phyloP scores from a whole-genome alignment of 2,113 vertebrate species.

The Sorex fumeus region DNA sequence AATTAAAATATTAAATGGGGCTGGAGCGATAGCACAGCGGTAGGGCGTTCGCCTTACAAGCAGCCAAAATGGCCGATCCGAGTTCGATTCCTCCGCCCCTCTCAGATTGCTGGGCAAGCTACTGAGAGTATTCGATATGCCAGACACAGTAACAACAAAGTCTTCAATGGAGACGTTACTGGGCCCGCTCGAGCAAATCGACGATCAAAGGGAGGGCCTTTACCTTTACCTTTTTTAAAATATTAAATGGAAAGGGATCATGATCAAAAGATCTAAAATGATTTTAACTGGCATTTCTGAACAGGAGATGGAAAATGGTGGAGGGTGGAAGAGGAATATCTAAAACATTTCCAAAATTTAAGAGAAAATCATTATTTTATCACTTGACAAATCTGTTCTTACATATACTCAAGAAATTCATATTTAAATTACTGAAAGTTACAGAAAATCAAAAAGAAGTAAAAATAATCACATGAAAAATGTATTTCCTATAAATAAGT shows the following conservation, averaged over 20 bases:
- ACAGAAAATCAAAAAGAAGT: constrained; percentile 12
- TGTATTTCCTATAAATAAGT: background rate
- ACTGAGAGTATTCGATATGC: too few species aligned
- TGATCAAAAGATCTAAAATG: background rate
- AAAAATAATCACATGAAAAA: background rate
- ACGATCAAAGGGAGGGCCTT: too few species aligned
- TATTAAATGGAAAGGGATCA: background rate
- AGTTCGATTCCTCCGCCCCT: too few species aligned
- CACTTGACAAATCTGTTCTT: background rate
- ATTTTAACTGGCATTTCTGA: background rate
- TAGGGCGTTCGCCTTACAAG: too few species aligned
- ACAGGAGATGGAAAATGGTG: background rate
- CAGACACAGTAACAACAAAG: too few species aligned
- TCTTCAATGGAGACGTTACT: too few species aligned
- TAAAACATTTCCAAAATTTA: background rate
- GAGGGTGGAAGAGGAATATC: background rate
- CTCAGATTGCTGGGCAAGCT: too few species aligned
- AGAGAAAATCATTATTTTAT: background rate
- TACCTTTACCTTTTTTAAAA: too few species aligned
- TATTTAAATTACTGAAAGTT: background rate
- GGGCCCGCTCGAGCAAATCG: too few species aligned
- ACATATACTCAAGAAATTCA: background rate
- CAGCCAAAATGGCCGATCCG: too few species aligned
- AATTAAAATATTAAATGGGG: background rate
- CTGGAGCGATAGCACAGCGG: too few species aligned